Evolutionary conservation across 2,113 vertebrate species (phyloP).

Genomic region (Chrysemys picta): DNA sequence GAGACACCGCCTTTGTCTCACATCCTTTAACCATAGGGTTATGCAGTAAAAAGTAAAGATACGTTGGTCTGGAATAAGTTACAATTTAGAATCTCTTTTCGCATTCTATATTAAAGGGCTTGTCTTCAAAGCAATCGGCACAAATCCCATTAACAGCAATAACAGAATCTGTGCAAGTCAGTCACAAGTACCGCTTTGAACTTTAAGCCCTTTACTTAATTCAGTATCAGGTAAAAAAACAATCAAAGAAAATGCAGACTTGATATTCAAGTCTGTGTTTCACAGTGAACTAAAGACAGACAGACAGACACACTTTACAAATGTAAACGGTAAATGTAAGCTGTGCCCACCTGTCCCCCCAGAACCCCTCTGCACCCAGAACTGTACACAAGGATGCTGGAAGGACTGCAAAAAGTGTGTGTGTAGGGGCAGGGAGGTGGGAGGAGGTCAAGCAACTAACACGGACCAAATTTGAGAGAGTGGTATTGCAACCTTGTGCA

Average conservation of each 20-base stretch:
- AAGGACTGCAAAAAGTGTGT: too few species aligned
- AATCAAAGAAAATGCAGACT: constrained; percentile 46
- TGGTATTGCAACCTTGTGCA: too few species aligned
- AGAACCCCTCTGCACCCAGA: too few species aligned
- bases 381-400: too few species aligned
- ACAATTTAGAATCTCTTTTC: constrained; percentile 44
- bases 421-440: too few species aligned
- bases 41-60: constrained; percentile 51
- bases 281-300: constrained; percentile 29
- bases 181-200: constrained; percentile 70
- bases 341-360: too few species aligned
- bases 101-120: constrained; percentile 42
- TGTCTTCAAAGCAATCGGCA: constrained; percentile 67
- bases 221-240: constrained; percentile 55
- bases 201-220: constrained; percentile 71
- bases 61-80: constrained; percentile 57
- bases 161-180: constrained; percentile 63
- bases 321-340: constrained; percentile 20
- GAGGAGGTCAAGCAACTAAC: too few species aligned
- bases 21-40: background rate
- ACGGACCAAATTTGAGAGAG: too few species aligned
- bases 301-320: background rate
- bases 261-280: constrained; percentile 52
- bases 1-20: background rate
- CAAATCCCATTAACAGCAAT: constrained; percentile 72